Base-by-base conservation (phyloP, 1,140 invertebrate species). In the Drosophila pallidifrons region DNA sequence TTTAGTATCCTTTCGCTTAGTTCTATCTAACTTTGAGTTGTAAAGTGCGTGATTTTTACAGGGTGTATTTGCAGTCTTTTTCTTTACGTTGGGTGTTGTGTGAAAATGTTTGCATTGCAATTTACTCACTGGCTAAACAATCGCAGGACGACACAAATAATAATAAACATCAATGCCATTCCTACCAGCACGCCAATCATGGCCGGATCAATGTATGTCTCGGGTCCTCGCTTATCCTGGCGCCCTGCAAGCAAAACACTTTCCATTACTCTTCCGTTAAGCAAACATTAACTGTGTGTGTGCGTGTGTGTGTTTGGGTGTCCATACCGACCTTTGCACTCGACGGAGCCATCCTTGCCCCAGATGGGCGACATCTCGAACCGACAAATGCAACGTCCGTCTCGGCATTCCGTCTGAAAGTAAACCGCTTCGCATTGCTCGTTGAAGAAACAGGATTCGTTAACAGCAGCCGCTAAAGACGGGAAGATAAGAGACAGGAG, bases 91-190 rank as follows among this genome's bases (percentile, higher is more conserved):
- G 6, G 69, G 54, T 46, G 60, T 64, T 43, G 43, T 63, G 66
- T 79, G 73, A 63, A 70, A 70, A 88, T 87, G 83, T 87, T 85
- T 89, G 85, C 85, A 81, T 75, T 89, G 81, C 78, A 91, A 89
- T 88, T 82, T 83, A 94, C 95, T 95, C 94, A 98, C 97, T 96
- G 97, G 96, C 97, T 98, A 93, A 98, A 98, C 79, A 98, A 94
- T 91, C 97, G 95, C 63, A 98, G 95, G 45, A 98, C 97, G 75
- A 98, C 96, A 93, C 97, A 98, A 91, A 98, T 97, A 92, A 98
- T 98, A 92, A 98, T 94, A 93, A 98, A 98, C 97, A 98, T 98
- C 57, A 98, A 94, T 66, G 95, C 97, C 95, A 98, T 96, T 32
- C 96, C 97, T 54, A 97, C 96, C 72, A 98, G 95, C 49, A 98